Percentiles rank a stretch among this genome's conserved stretches.
These are phyloP conservation scores for Macrotrachela quadricornifera DNA, from an alignment of 1,140 invertebrate species.

Conservation along the genomic window DNA sequence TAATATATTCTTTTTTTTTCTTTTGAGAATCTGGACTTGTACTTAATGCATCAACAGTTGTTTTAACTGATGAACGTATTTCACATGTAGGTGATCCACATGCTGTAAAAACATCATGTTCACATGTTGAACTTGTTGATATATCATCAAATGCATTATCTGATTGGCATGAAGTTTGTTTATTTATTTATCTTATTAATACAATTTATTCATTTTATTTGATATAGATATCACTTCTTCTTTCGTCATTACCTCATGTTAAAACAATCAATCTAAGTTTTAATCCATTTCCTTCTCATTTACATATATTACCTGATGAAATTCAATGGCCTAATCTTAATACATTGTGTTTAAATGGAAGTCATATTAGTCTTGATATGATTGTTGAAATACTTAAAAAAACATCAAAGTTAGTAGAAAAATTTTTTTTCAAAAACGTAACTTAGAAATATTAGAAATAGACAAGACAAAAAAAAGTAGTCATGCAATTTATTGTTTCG, in stretches of 20 bases:
- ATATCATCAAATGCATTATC: conserved; percentile 65
- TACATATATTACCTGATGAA: conserved; percentile 2
- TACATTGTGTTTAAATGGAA: background rate
- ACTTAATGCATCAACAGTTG: conserved; percentile 47
- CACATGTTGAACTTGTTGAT: conserved; percentile 62
- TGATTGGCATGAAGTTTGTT: conserved; percentile 53
- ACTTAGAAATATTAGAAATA: no score
- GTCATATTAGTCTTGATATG: background rate
- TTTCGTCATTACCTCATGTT: background rate
- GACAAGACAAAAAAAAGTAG: no score
- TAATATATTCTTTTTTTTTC: no score
- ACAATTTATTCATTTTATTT: background rate
- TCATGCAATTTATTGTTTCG: no score
- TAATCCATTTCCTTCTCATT: background rate
- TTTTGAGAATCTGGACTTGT: conserved; percentile 18
- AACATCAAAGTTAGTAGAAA: background rate
- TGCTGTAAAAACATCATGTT: conserved; percentile 53
- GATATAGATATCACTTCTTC: background rate
- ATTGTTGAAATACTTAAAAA: no score
- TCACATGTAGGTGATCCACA: conserved; percentile 53
- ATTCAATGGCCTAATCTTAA: conserved; percentile 2
- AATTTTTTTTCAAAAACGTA: no score
- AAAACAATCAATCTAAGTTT: background rate
- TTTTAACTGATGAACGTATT: conserved; percentile 67
- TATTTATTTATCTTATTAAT: background rate